Percentiles rank a stretch among this genome's conserved stretches.
Evolutionary conservation across 2,888 invertebrate species (phyloP).

Genomic region (Pheosia gnoma): DNA sequence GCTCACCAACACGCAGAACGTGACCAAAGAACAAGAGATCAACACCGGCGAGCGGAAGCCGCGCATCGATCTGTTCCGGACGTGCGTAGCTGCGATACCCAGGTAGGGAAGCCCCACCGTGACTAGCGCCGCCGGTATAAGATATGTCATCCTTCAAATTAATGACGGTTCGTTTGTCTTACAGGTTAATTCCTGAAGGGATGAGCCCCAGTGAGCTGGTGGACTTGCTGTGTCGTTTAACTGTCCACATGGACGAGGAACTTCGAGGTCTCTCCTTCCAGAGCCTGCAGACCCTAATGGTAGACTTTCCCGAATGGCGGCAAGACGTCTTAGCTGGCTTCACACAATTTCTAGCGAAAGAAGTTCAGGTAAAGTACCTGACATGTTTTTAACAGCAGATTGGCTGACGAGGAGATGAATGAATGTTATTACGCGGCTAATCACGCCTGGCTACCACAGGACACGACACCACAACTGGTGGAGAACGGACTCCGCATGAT

Average conservation of each 20-base stretch:
- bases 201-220: slow-evolving; percentile 98
- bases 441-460: slow-evolving; percentile 73
- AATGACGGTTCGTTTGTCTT: slow-evolving; percentile 3
- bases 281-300: slow-evolving; percentile 96
- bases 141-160: not conserved
- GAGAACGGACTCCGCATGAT: slow-evolving; percentile 97
- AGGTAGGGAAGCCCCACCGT: slow-evolving; percentile 48
- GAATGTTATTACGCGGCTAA: not conserved
- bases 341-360: slow-evolving; percentile 96
- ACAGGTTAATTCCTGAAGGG: slow-evolving; percentile 96
- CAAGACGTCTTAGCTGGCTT: slow-evolving; percentile 97
- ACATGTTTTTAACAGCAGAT: too few species aligned
- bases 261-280: slow-evolving; percentile 96
- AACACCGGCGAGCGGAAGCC: slow-evolving; percentile 98
- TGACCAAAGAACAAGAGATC: slow-evolving; percentile 97
- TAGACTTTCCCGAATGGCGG: slow-evolving; percentile 98
- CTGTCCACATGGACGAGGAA: slow-evolving; percentile 99
- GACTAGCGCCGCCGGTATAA: too few species aligned
- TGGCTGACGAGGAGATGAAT: too few species aligned
- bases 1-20: slow-evolving; percentile 98
- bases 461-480: slow-evolving; percentile 94
- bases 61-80: slow-evolving; percentile 98
- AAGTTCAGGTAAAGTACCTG: slow-evolving; percentile 85
- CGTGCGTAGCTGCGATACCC: slow-evolving; percentile 99
- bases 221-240: slow-evolving; percentile 95